A percentile compares a stretch with the other conserved stretches of the same genome.
Conservation (phyloP, 2,888 invertebrate species). For the Beris chalybata region DNA sequence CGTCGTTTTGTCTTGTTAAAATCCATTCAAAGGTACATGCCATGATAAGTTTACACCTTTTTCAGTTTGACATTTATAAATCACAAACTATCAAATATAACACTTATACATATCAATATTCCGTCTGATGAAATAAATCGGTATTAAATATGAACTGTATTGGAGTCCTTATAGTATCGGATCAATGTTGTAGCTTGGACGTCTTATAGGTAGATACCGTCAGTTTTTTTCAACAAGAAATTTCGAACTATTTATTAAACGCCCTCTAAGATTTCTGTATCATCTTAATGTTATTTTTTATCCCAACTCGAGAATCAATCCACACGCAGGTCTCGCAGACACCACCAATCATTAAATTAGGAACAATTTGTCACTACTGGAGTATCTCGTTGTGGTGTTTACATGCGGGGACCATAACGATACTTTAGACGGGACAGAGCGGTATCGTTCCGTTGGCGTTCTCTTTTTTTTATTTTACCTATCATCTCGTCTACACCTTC, state of each 20-base stretch:
- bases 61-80: slow-evolving; percentile 37
- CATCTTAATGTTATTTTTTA: neutral
- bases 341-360: slow-evolving; percentile 37
- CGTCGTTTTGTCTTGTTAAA: slow-evolving; percentile 17
- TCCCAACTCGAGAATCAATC: neutral
- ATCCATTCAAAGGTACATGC: slow-evolving; percentile 20
- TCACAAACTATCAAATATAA: slow-evolving; percentile 39
- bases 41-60: slow-evolving; percentile 32
- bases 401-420: slow-evolving; percentile 4
- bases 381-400: slow-evolving; percentile 10
- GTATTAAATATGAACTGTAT: slow-evolving; percentile 14
- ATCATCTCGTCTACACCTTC: slow-evolving; percentile 13
- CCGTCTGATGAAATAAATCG: slow-evolving; percentile 33
- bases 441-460: neutral
- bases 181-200: neutral
- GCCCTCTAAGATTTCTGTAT: slow-evolving; percentile 27
- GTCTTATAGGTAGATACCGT: too few species aligned
- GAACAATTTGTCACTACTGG: slow-evolving; percentile 38
- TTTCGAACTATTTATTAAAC: slow-evolving; percentile 36
- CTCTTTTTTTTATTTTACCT: neutral
- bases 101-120: slow-evolving; percentile 38
- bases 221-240: slow-evolving; percentile 1
- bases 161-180: neutral
- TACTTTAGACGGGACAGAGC: too few species aligned
- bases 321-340: slow-evolving; percentile 9